Evolutionary conservation across 2,113 vertebrate species (phyloP).

Genomic region (Rafetus swinhoei): DNA sequence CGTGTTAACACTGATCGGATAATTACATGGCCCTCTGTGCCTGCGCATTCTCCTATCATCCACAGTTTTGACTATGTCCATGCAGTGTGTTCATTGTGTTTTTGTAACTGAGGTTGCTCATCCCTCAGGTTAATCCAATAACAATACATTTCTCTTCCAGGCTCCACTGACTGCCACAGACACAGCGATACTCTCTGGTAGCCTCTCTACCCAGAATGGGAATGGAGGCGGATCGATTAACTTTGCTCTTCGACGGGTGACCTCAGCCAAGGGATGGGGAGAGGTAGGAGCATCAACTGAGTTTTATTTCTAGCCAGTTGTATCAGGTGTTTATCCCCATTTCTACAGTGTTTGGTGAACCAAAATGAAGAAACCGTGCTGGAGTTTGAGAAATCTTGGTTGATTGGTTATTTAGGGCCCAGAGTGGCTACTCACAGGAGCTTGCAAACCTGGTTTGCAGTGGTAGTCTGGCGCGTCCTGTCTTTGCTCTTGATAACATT

Average conservation of each 20-base stretch:
- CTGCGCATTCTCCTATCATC: fast-evolving
- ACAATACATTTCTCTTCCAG: slow-evolving; percentile 69
- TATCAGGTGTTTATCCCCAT: not conserved
- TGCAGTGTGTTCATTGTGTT: not conserved
- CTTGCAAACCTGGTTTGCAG: not conserved
- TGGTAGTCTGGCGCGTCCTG: not conserved
- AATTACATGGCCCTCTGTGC: fast-evolving
- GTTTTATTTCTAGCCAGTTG: fast-evolving
- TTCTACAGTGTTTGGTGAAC: not conserved
- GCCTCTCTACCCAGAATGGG: slow-evolving; percentile 96
- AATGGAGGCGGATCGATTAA: slow-evolving; percentile 96
- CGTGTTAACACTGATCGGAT: fast-evolving
- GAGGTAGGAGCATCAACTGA: slow-evolving; percentile 80
- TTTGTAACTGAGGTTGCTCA: fast-evolving
- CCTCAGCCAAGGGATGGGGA: slow-evolving; percentile 95
- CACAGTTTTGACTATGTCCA: not conserved
- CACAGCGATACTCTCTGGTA: slow-evolving; percentile 95
- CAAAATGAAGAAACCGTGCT: not conserved
- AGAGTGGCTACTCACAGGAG: not conserved
- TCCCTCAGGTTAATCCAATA: not conserved
- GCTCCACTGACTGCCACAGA: slow-evolving; percentile 95
- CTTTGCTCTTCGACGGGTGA: slow-evolving; percentile 90
- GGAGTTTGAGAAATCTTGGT: not conserved
- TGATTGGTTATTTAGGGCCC: not conserved
- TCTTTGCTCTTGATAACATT: not conserved